Base-by-base conservation (phyloP, 2,888 invertebrate genomes). In the Andrena minutula region DNA sequence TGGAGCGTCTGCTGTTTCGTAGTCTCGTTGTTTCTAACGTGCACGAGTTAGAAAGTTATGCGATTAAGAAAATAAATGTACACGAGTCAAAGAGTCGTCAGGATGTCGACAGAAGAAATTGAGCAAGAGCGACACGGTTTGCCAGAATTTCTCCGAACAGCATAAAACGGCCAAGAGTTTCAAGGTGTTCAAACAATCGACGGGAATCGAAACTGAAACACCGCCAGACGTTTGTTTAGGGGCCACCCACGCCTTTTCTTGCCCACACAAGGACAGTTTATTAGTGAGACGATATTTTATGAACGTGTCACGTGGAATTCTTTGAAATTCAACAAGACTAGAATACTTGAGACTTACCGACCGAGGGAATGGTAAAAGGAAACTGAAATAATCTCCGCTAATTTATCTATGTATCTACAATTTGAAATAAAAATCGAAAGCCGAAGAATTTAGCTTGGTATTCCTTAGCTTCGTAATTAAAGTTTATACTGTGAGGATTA, bases 71-170 rank as follows among this genome's bases (percentile, higher is more conserved):
- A 35, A 51, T 23, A 49, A 47, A 49, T 35, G 53, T 56, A 12
- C 74, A 7, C 12, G n/a, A 10, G 16, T 41, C 10, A 53, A 76
- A 68, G 30, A 32, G 53, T 56, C 41, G 30, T 49, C 20, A 10
- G 10, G 65, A 74, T 74, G 82, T 71, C 78, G 82, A 64, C 75
- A 77, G 71, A 35, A 20, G 49, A 68, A 77, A 78, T 82, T 82
- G 26, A 64, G 82, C 56, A 83, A 83, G 35, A 30, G 30, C 53
- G 20, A 51, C 68, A 51, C 35, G 71, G 41, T 61, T 47, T 47
- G 73, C 70, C 30, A 61, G 69, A 66, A 87, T 88, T 90, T 89
- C 86, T 88, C 84, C 83, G 75, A 88, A 86, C 68, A 56, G 77
- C 74, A 85, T 86, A 75, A 88, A 83, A 70, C 30, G 8, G 7